These are phyloP conservation scores for Balearica regulorum DNA, from an alignment of 2,797 vertebrate genomes.

Conservation along the genomic window DNA sequence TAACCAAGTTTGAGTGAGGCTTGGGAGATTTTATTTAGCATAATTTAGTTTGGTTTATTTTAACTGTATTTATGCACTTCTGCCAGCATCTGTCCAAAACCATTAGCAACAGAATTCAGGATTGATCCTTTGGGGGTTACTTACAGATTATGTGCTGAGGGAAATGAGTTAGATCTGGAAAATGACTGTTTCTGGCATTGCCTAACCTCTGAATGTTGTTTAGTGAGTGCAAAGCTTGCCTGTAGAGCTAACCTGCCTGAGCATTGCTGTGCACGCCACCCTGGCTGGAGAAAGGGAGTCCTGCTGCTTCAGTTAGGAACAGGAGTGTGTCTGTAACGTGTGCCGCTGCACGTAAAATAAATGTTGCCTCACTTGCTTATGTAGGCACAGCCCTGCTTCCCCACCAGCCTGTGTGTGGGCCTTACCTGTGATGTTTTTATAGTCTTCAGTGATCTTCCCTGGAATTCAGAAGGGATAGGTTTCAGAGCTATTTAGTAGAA, in stretches of 20 bases:
- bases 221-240: not conserved
- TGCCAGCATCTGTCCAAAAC: not conserved
- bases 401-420: fast-evolving
- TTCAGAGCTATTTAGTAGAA: not conserved
- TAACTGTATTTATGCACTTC: not conserved
- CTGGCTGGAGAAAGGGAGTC: not conserved
- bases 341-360: fast-evolving
- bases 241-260: not conserved
- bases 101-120: not conserved
- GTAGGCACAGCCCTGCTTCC: not conserved
- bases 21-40: not conserved
- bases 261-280: not conserved
- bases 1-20: not conserved
- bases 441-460: not conserved
- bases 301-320: not conserved
- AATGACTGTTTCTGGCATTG: not conserved
- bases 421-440: not conserved
- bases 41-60: not conserved
- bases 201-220: not conserved
- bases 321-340: not conserved
- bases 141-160: not conserved
- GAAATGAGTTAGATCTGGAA: not conserved
- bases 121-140: not conserved
- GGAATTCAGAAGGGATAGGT: not conserved
- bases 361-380: not conserved